Conservation (phyloP, 2,888 invertebrate species). For the Phaonia tiefii region DNA sequence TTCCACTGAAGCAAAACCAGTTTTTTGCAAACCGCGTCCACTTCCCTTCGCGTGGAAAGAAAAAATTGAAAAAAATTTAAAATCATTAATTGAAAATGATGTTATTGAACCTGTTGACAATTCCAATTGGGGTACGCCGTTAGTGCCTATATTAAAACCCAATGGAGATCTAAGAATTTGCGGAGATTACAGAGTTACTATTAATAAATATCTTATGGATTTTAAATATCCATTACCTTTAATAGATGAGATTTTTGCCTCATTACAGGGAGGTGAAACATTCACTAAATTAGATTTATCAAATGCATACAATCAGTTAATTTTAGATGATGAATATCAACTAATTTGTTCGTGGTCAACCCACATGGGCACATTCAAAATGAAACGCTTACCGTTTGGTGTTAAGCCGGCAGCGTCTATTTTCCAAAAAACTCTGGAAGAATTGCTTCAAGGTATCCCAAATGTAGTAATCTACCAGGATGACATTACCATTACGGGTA, state of each 20-base stretch:
- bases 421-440: too few species aligned
- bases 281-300: constrained; percentile 34
- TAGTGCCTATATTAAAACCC: too few species aligned
- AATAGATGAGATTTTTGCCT: too few species aligned
- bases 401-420: too few species aligned
- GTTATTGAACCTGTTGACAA: constrained; percentile 51
- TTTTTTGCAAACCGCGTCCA: constrained; percentile 33
- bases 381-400: constrained; percentile 48
- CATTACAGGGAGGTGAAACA: constrained; percentile 27
- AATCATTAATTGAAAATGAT: constrained; percentile 22
- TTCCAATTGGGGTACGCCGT: constrained; percentile 55
- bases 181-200: constrained; percentile 37
- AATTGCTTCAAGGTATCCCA: constrained; percentile 52
- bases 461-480: too few species aligned
- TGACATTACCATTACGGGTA: constrained; percentile 39
- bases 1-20: constrained; percentile 18
- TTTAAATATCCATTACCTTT: constrained; percentile 50
- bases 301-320: constrained; percentile 45
- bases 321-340: constrained; percentile 42
- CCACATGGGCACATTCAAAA: too few species aligned
- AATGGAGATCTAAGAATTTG: constrained; percentile 40
- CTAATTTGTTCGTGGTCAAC: too few species aligned
- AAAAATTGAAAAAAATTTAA: constrained; percentile 42
- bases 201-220: constrained; percentile 45
- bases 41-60: constrained; percentile 46